Evolutionary conservation across 2,797 vertebrate species (phyloP), one percentile per base, ranked within the genome.

Genomic region (Xiphorhynchus erythropygius): DNA sequence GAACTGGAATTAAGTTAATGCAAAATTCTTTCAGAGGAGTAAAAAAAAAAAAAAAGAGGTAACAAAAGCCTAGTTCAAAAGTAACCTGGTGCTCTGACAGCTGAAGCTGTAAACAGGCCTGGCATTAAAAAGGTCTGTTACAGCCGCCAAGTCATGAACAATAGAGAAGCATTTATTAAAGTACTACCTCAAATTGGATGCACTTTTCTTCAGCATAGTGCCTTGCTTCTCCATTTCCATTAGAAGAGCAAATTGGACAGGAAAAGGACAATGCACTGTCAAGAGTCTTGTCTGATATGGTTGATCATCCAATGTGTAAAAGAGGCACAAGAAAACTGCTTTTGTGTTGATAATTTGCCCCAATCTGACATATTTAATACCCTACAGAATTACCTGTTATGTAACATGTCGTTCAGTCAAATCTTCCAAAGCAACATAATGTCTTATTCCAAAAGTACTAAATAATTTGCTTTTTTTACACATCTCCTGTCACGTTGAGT

Each of bases 391-490:
- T 89, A 96, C 73, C 69, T 76, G 84, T 96, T 96, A 93, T 46
- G 50, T 65, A 96, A 97, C 63, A 56, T 13, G 64, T 57, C 49
- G 0, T 71, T 94, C 87, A 93, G 69, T 82, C 73, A 93, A 76
- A 95, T 88, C 87, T 95, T 91, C 84, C 85, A 57, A 64, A 92
- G 50, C 60, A 88, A 83, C 81, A 70, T 37, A 83, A 91, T n/a
- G 41, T 77, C 76, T 94, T 87, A 30, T 89, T 95, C 68, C 60
- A 75, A 95, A 96, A 92, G 76, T 28, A 75, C 77, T 75, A 96
- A 96, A 96, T 96, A 88, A 96, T 90, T 92, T 92, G 87, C 83
- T 90, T 92, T 96, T 96, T 95, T 76, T 7, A 2, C 92, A 92
- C 13, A 3, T 93, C 82, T 86, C 80, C 89, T 93, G 86, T 94